A percentile compares a stretch with the other conserved stretches of the same genome.
These are phyloP conservation scores for Drosophila dunni DNA, from an alignment of 1,140 invertebrate species.

Conservation along the genomic window DNA sequence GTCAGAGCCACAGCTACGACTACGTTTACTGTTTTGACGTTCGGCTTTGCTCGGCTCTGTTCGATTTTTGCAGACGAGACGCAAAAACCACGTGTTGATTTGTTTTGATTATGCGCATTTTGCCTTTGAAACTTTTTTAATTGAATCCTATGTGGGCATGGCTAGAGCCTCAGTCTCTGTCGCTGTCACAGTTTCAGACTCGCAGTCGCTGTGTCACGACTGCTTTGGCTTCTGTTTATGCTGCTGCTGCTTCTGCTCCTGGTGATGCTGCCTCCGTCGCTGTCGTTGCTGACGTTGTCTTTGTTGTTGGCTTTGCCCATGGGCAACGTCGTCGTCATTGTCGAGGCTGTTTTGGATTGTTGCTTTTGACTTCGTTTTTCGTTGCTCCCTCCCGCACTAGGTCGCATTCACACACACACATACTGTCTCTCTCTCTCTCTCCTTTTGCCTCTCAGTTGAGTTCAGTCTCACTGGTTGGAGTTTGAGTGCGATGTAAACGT, in stretches of 20 bases:
- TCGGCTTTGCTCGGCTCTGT: not conserved
- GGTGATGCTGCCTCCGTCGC: not conserved
- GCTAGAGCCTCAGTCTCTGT: constrained; percentile 6
- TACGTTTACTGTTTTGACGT: not conserved
- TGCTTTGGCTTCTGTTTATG: not conserved
- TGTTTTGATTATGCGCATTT: constrained; percentile 84
- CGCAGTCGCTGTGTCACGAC: not conserved
- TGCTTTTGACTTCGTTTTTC: constrained; percentile 41
- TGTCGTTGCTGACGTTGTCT: not conserved
- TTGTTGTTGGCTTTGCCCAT: constrained; percentile 17
- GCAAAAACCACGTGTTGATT: constrained; percentile 84
- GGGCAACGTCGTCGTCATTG: constrained; percentile 33
- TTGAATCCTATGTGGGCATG: constrained; percentile 63
- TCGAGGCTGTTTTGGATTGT: constrained; percentile 27
- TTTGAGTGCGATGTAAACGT: constrained; percentile 63
- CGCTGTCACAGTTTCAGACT: not conserved
- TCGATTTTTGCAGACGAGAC: constrained; percentile 47
- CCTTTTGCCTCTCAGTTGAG: not conserved
- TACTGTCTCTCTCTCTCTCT: constrained; percentile 17
- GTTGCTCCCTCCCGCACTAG: not conserved
- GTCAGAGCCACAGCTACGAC: constrained; percentile 19
- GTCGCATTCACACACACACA: not conserved
- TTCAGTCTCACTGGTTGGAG: constrained; percentile 11
- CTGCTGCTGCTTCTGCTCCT: not conserved
- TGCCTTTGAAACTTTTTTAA: constrained; percentile 64